Evolutionary conservation across 2,797 vertebrate species (phyloP), one percentile per base, ranked within the genome.

Genomic region (Sciaenops ocellatus): DNA sequence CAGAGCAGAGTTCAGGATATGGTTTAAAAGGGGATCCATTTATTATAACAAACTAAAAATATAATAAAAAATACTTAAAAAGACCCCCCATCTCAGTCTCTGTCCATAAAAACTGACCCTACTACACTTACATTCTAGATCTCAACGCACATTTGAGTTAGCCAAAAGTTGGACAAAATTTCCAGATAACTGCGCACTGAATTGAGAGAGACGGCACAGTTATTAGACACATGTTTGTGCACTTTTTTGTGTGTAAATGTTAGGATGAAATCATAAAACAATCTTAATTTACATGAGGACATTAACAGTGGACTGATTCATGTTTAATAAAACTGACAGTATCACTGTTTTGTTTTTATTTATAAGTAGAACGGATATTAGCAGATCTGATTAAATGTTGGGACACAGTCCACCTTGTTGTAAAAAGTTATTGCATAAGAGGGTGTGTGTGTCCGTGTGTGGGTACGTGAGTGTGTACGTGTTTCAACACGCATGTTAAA

Each of bases 401-500:
- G 1, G 2, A 47, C 15, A 54, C 16, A 41, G 8, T 50, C 42
- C 4, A 62, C 38, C 28, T 44, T 20, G 9, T 18, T 38, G 7
- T 44, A 28, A 26, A 48, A 66, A 3, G 22, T n/a, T 42, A 44
- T 76, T 71, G 5, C n/a, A 67, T 30, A 51, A 69, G 20, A 41
- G 34, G 50, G 63, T 48, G 30, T 22, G 48, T n/a, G 20, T 50
- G 38, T 56, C 42, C 44, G 62, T 17, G 54, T 66, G 67, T 22
- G 61, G n/a, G 41, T 56, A 50, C 44, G 63, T 17, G 46, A 34
- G 30, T 22, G 48, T n/a, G 24, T 50, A 28, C 50, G 50, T 51
- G 63, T 18, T 46, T n/a, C 3, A 60, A n/a, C 47, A 16, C n/a
- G 24, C 34, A 3, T 38, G 30, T 5, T 15, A 7, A 30, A 65